Conservation (phyloP, 2,888 invertebrate genomes). For the Notodonta dromedarius region DNA sequence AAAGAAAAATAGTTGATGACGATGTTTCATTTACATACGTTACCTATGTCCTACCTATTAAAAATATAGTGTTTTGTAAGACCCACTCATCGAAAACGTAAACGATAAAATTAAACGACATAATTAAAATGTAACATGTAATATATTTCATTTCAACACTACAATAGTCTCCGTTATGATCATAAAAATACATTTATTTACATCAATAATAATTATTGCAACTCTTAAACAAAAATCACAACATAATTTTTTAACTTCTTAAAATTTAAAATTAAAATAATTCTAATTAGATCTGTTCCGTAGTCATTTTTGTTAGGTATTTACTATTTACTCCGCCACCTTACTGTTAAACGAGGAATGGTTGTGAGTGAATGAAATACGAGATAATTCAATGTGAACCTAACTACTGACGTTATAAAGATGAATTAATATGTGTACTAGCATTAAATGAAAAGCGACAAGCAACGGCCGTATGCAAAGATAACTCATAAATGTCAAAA, state of each 20-base stretch:
- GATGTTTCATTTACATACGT: slow-evolving; percentile 59
- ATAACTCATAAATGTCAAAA: no score
- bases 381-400: no score
- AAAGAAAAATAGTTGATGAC: slow-evolving; percentile 69
- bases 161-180: slow-evolving; percentile 62
- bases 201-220: slow-evolving; percentile 62
- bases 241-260: slow-evolving; percentile 47
- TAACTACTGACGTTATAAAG: no score
- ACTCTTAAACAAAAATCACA: slow-evolving; percentile 68
- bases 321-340: no score
- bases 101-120: slow-evolving; percentile 26
- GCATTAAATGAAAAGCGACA: no score
- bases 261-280: slow-evolving; percentile 16
- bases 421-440: no score
- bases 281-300: slow-evolving; percentile 33
- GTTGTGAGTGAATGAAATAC: no score
- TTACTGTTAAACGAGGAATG: not conserved
- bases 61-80: no score
- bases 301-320: slow-evolving; percentile 13
- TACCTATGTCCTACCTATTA: no score
- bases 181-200: slow-evolving; percentile 64
- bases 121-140: slow-evolving; percentile 61
- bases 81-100: no score
- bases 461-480: no score
- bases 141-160: slow-evolving; percentile 75